phyloP scores from a whole-genome alignment of 2,113 vertebrate species.

The Lontra canadensis region DNA sequence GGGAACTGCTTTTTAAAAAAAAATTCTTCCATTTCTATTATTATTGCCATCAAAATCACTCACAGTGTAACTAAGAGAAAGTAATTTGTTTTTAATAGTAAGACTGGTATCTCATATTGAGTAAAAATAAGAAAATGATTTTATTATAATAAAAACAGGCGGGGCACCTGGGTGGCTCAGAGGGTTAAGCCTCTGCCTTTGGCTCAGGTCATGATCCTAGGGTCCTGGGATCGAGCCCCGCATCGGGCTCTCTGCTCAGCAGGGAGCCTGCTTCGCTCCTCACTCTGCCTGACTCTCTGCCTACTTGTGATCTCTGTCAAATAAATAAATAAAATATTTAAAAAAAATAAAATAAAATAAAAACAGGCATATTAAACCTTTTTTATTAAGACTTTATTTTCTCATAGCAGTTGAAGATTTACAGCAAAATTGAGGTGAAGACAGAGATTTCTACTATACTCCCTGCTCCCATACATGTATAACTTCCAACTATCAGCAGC shows the following conservation, averaged over 20 bases:
- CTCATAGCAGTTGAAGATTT: background rate
- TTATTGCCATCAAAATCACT: background rate
- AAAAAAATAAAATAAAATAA: background rate
- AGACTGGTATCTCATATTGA: background rate
- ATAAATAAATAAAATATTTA: no score
- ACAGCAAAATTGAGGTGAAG: background rate
- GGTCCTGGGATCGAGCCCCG: no score
- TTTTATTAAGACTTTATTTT: background rate
- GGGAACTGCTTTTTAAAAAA: background rate
- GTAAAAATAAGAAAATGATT: background rate
- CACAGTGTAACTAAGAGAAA: background rate
- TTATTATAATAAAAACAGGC: background rate
- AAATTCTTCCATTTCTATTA: background rate
- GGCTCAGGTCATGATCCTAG: no score
- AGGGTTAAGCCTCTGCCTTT: no score
- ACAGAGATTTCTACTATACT: background rate
- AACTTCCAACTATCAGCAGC: background rate
- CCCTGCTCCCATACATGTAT: background rate
- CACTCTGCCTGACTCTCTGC: no score
- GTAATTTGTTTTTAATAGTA: background rate
- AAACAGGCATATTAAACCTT: background rate
- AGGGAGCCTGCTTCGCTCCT: no score
- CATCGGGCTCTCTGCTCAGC: no score
- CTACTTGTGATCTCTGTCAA: no score
- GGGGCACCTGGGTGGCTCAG: no score